These are phyloP conservation scores for Tonatia bakeri DNA, from an alignment of 2,113 vertebrate genomes.

Conservation along the genomic window DNA sequence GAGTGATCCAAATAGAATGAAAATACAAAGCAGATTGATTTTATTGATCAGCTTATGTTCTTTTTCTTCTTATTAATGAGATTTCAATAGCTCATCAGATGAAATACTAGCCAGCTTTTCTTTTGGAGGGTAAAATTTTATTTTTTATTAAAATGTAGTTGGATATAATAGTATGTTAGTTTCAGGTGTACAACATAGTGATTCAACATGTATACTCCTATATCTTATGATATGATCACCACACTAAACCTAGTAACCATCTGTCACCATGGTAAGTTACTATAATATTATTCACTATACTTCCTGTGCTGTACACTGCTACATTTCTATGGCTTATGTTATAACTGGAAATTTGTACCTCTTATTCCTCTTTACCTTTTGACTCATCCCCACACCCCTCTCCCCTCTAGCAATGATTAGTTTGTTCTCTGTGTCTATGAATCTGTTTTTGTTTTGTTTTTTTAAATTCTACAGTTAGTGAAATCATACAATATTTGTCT, in stretches of 20 bases:
- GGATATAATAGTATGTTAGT: background rate
- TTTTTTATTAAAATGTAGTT: background rate
- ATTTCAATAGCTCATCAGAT: slow-evolving; percentile 28
- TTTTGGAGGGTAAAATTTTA: background rate
- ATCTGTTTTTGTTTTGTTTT: background rate
- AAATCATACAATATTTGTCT: background rate
- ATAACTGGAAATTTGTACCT: background rate
- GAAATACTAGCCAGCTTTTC: slow-evolving; percentile 2
- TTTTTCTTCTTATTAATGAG: slow-evolving; percentile 16
- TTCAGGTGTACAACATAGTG: background rate
- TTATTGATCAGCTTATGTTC: background rate
- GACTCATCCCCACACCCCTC: background rate
- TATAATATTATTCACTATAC: background rate
- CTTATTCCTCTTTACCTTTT: background rate
- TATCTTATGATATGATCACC: background rate
- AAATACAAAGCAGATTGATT: background rate
- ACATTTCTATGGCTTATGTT: background rate
- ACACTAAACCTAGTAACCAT: background rate
- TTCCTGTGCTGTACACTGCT: background rate
- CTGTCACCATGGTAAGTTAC: background rate
- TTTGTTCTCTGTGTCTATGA: background rate
- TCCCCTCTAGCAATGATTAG: background rate
- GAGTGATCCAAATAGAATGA: slow-evolving; percentile 12
- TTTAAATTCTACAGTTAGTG: background rate
- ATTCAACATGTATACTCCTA: background rate